Evolutionary conservation across 2,888 invertebrate species (phyloP).

Genomic region (Chrysotoxum bicinctum): DNA sequence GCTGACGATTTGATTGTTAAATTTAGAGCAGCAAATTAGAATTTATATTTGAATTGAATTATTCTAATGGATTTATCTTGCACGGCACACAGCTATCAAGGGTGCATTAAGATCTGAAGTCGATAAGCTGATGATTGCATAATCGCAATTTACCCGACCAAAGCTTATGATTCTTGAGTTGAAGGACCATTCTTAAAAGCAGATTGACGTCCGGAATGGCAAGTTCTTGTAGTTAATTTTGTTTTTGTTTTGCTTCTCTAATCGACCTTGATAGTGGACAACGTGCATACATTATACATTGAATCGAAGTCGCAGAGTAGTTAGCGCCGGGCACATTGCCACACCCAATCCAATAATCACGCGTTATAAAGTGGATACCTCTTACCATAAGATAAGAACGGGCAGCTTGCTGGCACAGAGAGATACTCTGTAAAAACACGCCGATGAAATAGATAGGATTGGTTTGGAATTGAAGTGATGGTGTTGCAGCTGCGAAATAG

Average conservation of each 20-base stretch:
- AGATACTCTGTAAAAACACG: slow-evolving; percentile 60
- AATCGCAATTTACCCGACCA: not conserved
- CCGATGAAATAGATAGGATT: slow-evolving; percentile 71
- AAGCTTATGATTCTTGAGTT: slow-evolving; percentile 45
- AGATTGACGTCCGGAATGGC: slow-evolving; percentile 64
- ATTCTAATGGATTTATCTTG: slow-evolving; percentile 55
- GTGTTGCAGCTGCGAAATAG: slow-evolving; percentile 73
- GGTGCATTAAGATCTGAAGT: slow-evolving; percentile 37
- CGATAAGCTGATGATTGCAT: slow-evolving; percentile 38
- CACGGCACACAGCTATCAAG: slow-evolving; percentile 22
- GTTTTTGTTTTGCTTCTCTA: not conserved
- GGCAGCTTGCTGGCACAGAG: slow-evolving; percentile 44
- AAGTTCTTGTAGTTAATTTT: slow-evolving; percentile 18
- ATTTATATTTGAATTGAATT: slow-evolving; percentile 30
- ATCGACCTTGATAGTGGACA: slow-evolving; percentile 70
- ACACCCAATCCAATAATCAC: slow-evolving; percentile 71
- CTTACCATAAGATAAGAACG: slow-evolving; percentile 67
- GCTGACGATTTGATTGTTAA: slow-evolving; percentile 56
- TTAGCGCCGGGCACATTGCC: slow-evolving; percentile 67
- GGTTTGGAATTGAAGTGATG: slow-evolving; percentile 65
- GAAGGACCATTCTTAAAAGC: slow-evolving; percentile 52
- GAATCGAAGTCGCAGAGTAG: not conserved
- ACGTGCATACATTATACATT: slow-evolving; percentile 25
- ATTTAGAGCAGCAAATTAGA: slow-evolving; percentile 14
- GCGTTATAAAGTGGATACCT: slow-evolving; percentile 69